Percentiles rank a stretch among this genome's conserved stretches.
phyloP scores from a whole-genome alignment of 2,797 vertebrate genomes.

The Pseudochromis fuscus region DNA sequence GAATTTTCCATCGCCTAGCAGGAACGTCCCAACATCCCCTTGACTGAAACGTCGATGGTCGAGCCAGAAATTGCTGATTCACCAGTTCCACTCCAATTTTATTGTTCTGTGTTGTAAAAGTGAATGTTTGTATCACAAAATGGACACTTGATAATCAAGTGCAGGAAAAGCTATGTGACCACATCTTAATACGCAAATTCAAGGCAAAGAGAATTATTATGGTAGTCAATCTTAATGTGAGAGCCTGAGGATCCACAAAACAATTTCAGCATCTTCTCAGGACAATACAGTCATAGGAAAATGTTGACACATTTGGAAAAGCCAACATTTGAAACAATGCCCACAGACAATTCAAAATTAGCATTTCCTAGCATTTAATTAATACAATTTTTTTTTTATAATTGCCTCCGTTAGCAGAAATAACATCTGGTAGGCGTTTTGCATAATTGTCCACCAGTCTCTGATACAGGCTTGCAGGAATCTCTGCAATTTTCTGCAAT shows the following conservation, averaged over 20 bases:
- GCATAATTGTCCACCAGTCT: not conserved
- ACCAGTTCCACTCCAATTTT: slow-evolving; percentile 56
- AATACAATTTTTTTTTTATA: no score
- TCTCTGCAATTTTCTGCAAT: no score
- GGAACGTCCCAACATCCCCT: not conserved
- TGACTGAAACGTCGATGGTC: not conserved
- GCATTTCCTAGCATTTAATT: not conserved
- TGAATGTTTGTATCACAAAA: not conserved
- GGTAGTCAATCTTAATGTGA: slow-evolving; percentile 2
- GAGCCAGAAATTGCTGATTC: slow-evolving; percentile 4
- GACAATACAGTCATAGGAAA: not conserved
- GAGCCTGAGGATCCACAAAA: no score
- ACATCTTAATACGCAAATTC: not conserved
- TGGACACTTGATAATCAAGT: not conserved
- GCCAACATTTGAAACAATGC: not conserved
- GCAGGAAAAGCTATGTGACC: not conserved
- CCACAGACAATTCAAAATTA: not conserved
- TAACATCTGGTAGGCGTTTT: not conserved
- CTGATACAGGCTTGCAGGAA: not conserved
- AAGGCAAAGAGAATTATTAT: not conserved
- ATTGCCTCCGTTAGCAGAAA: not conserved
- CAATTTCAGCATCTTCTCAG: not conserved
- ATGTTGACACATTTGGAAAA: not conserved
- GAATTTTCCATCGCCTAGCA: slow-evolving; percentile 73
- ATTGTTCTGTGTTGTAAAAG: not conserved